Evolutionary conservation across 2,797 vertebrate genomes (phyloP).

Genomic region (Fundulus diaphanus): DNA sequence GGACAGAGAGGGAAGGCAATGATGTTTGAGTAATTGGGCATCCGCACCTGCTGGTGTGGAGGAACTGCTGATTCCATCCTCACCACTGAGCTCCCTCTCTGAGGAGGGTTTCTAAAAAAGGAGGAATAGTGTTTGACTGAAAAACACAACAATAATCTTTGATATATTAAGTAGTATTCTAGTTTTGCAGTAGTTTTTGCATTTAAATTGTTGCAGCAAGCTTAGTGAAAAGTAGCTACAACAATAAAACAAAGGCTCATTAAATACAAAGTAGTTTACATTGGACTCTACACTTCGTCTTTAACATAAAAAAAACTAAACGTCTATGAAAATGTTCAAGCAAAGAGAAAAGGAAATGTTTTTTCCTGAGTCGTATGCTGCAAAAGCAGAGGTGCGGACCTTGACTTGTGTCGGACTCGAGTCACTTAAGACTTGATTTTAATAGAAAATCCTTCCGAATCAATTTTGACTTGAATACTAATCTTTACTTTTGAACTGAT

Average conservation of each 20-base stretch:
- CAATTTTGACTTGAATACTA: too few species aligned
- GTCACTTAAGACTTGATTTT: too few species aligned
- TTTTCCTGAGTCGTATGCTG: too few species aligned
- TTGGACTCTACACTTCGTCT: too few species aligned
- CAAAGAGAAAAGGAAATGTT: too few species aligned
- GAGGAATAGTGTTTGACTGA: neutral
- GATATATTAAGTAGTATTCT: neutral
- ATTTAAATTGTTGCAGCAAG: neutral
- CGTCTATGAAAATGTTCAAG: too few species aligned
- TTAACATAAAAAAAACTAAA: too few species aligned
- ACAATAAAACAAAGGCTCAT: neutral
- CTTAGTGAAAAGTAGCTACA: neutral
- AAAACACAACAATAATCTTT: neutral
- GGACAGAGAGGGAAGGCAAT: slow-evolving; percentile 11
- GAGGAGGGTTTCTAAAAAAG: neutral
- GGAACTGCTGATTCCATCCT: neutral
- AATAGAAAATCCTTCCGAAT: too few species aligned
- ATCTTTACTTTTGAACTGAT: too few species aligned
- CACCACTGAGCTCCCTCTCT: slow-evolving; percentile 9
- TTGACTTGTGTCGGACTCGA: too few species aligned
- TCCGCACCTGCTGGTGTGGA: slow-evolving; percentile 9
- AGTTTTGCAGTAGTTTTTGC: neutral
- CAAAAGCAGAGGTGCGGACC: too few species aligned
- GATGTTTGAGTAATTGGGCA: slow-evolving; percentile 6
- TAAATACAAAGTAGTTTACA: neutral